Evolutionary conservation across 1,140 invertebrate genomes (phyloP), one percentile per base, ranked within the genome.

Genomic region (Sycobia sp.): DNA sequence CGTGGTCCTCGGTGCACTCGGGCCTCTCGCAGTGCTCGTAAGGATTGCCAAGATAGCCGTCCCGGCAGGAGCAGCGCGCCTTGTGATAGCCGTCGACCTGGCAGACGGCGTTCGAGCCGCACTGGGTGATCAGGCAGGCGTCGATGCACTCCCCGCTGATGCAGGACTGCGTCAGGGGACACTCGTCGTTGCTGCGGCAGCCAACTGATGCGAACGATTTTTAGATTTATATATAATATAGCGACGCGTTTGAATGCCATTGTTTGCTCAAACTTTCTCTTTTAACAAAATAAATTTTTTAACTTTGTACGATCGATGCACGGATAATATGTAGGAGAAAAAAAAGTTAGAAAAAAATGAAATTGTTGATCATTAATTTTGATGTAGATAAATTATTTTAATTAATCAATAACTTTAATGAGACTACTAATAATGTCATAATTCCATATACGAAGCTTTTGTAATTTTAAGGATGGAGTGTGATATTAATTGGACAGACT

Each of bases 131-230:
- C 3, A 83, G 75, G 69, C 94, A 96, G 0, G 92, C 89, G 76
- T 95, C 88, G 20, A 90, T 79, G 74, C 94, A 97, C 71, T 93
- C 86, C 39, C 88, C 84, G 65, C 94, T 91, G 56, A 95, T 85
- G 71, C 94, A 97, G 23, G 92, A 91, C 77, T 94, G 87, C 36
- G 87, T 87, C 23, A 89, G 82, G 4, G 90, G 86, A 76, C 94
- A 96, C 59, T 95, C 93, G 27, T 88, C 88, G 73, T 96, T 92
- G 57, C 87, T 87, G 66, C 91, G 86, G 75, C 94, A 97, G 70
- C 94, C 93, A 69, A 94, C 88, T 91, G 75, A 27, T n/a, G n/a
- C n/a, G n/a, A n/a, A n/a, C n/a, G n/a, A n/a, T n/a, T n/a, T n/a
- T n/a, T n/a, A n/a, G n/a, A n/a, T n/a, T n/a, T n/a, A n/a, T 66